These are phyloP conservation scores for Trididemnum clinides DNA, from an alignment of 23 tunicate genomes.

Conservation along the genomic window DNA sequence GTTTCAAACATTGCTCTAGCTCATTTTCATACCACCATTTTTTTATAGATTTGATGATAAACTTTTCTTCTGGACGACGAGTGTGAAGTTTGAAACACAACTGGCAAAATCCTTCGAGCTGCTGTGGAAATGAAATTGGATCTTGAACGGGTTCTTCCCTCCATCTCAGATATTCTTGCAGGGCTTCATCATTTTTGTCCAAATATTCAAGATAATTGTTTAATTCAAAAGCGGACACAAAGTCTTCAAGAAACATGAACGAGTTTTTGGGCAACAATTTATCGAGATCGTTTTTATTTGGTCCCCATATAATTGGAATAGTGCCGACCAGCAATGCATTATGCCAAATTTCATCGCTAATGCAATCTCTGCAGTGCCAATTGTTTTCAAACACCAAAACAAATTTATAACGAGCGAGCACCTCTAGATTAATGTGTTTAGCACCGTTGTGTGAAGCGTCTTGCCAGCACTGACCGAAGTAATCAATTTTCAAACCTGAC, in stretches of 20 bases:
- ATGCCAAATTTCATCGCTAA: neutral
- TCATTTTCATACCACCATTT: neutral
- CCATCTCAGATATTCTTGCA: neutral
- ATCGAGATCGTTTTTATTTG: neutral
- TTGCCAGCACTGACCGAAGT: neutral
- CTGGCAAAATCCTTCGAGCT: neutral
- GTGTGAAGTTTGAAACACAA: neutral
- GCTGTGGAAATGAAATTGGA: neutral
- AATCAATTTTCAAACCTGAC: neutral
- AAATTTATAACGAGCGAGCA: neutral
- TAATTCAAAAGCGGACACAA: slow-evolving; percentile 7
- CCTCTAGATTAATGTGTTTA: neutral
- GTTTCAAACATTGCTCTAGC: neutral
- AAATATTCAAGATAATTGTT: neutral
- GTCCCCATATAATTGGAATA: slow-evolving; percentile 14
- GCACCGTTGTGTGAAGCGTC: neutral
- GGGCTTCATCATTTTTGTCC: neutral
- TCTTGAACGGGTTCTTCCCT: neutral
- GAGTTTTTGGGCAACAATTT: neutral
- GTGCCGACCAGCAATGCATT: neutral
- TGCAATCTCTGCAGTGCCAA: slow-evolving; percentile 7
- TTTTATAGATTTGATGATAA: neutral
- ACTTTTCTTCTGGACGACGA: neutral
- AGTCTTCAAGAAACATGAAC: neutral
- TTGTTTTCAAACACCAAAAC: neutral